Base-by-base conservation (phyloP, 2,113 vertebrate genomes). In the Capricornis sumatraensis region DNA sequence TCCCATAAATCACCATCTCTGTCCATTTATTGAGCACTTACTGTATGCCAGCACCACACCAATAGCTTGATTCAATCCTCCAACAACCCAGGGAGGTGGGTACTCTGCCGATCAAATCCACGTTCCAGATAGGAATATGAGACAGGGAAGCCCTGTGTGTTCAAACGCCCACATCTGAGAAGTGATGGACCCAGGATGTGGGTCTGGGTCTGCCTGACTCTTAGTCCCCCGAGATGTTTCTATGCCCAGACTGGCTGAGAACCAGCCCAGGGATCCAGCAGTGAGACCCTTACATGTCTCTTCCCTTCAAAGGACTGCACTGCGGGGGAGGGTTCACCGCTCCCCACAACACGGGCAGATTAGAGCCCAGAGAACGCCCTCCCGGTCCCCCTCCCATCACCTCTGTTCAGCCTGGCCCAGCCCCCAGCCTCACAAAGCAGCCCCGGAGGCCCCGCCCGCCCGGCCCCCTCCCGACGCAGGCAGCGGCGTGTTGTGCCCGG, bases 371-470 rank as follows among this genome's bases (percentile, higher is more conserved):
- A 27, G 62, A 55, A 12, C 21, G 11, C 21, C 33, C 58, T 55
- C 57, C n/a, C 43, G 13, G 5, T 2, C 21, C 23, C 53, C 53
- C 45, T 33, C 58, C 91, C 7, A 7, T 4, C 79, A 7, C 47
- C 87, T 79, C 55, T 45, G 71, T n/a, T 67, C 2, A 0, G 52
- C 81, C 55, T 10, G 13, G 60, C 57, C 71, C 87, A n/a, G 60
- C 50, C 53, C 83, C 40, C 55, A 57, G 88, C 85, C 88, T 82
- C 95, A 96, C 97, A 97, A 36, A 97, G 95, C 53, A 14, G 64
- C 64, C 57, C 60, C 6, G 21, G 90, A 50, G 52, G 21, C 60
- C 88, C 89, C 14, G 10, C 23, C 45, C 10, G 11, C 10, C 30
- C 8, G 16, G 17, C 86, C 78, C 57, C 93, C 76, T 52, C 91